A percentile compares a stretch with the other conserved stretches of the same genome.
phyloP scores from a whole-genome alignment of 2,888 invertebrate species.

The Stenolophus ochropezus region DNA sequence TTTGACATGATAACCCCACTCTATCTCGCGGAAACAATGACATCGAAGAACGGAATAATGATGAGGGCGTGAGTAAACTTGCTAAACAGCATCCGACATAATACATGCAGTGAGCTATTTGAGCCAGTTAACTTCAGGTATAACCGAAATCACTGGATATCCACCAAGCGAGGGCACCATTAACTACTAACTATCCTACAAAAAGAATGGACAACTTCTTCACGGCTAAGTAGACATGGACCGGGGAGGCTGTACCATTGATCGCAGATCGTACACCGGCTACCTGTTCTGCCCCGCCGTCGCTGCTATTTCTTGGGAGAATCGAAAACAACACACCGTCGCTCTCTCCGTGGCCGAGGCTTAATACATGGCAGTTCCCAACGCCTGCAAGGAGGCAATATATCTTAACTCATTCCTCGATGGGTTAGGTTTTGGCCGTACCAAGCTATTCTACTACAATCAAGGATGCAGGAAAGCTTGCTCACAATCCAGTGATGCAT shows the following conservation, averaged over 20 bases:
- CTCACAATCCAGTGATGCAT: background rate
- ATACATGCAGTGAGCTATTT: too few relatives aligned
- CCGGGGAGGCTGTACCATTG: background rate
- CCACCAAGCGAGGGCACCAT: too few relatives aligned
- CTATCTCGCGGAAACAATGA: too few relatives aligned
- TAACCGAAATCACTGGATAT: too few relatives aligned
- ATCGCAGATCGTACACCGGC: background rate
- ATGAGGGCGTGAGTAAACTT: too few relatives aligned
- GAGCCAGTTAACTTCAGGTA: too few relatives aligned
- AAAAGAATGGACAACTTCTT: background rate
- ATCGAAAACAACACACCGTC: constrained; percentile 41
- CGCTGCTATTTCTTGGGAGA: constrained; percentile 39
- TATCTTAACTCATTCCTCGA: constrained; percentile 11
- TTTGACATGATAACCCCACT: too few relatives aligned
- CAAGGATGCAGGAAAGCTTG: background rate
- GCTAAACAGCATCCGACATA: too few relatives aligned
- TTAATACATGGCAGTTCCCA: constrained; percentile 56
- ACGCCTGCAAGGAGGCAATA: constrained; percentile 51
- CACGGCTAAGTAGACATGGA: background rate
- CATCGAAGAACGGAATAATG: too few relatives aligned
- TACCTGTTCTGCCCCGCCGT: background rate
- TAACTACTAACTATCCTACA: background rate
- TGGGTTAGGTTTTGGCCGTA: constrained; percentile 1
- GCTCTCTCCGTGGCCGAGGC: constrained; percentile 54
- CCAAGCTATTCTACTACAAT: background rate